Evolutionary conservation across 2,888 invertebrate genomes (phyloP).

Genomic region (Andrena flavipes): DNA sequence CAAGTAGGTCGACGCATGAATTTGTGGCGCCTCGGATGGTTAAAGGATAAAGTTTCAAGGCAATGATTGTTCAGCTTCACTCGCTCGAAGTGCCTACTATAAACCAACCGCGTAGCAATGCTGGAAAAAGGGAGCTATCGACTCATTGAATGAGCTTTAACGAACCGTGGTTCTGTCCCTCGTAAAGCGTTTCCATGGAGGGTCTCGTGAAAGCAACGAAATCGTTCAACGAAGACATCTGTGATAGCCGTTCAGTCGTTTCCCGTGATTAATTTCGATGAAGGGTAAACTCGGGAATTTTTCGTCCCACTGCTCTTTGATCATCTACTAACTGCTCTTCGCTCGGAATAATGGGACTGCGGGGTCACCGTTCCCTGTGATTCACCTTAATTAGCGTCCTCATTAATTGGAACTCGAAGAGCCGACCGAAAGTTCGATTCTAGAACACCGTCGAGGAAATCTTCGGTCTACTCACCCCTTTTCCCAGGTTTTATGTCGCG

Average conservation of each 20-base stretch:
- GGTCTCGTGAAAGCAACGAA: not conserved
- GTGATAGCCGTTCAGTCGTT: slow-evolving; percentile 20
- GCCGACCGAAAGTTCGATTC: slow-evolving; percentile 35
- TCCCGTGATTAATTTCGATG: slow-evolving; percentile 55
- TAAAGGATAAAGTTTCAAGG: no score
- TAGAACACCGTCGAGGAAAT: slow-evolving; percentile 39
- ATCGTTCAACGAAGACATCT: not conserved
- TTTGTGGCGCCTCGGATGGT: no score
- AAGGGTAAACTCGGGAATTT: slow-evolving; percentile 46
- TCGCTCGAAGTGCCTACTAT: no score
- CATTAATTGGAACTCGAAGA: slow-evolving; percentile 70
- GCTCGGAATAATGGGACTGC: slow-evolving; percentile 62
- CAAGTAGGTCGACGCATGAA: no score
- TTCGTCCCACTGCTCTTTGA: slow-evolving; percentile 60
- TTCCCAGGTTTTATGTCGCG: slow-evolving; percentile 36
- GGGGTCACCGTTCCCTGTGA: slow-evolving; percentile 59
- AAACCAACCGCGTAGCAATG: not conserved
- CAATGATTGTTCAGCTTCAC: no score
- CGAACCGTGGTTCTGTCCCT: not conserved
- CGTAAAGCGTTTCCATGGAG: not conserved
- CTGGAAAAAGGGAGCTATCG: not conserved
- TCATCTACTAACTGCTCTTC: slow-evolving; percentile 55
- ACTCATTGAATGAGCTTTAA: not conserved
- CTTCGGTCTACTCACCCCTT: slow-evolving; percentile 34
- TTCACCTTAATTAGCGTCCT: slow-evolving; percentile 68